Conservation (phyloP, 2,113 vertebrate species). For the Murina feae region DNA sequence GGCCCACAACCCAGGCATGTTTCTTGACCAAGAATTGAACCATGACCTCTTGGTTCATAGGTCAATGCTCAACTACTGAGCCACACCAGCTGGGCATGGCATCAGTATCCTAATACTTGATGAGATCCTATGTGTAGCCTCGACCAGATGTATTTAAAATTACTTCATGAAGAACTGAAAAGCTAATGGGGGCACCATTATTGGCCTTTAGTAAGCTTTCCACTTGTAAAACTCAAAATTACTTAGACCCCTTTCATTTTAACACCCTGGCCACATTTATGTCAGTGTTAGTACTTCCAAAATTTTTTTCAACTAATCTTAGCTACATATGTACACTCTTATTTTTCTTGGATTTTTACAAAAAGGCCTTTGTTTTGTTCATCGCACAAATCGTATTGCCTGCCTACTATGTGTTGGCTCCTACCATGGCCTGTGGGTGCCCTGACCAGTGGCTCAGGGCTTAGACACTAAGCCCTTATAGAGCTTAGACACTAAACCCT, state of each 20-base stretch:
- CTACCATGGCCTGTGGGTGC: neutral
- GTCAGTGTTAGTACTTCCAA: neutral
- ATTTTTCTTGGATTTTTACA: neutral
- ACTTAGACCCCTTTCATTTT: neutral
- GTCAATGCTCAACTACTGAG: too few relatives aligned
- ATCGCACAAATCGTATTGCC: neutral
- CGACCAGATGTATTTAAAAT: conserved; percentile 23
- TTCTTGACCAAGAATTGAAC: too few relatives aligned
- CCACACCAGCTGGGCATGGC: neutral
- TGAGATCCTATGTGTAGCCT: neutral
- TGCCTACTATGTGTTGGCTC: neutral
- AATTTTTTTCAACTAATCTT: neutral
- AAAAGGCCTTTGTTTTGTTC: neutral
- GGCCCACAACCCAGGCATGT: too few relatives aligned
- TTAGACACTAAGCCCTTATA: neutral
- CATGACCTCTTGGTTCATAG: too few relatives aligned
- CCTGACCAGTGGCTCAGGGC: neutral
- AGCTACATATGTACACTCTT: neutral
- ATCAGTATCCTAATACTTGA: neutral
- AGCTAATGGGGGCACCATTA: neutral
- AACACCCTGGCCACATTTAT: neutral
- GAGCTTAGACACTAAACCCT: neutral
- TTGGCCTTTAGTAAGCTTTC: neutral
- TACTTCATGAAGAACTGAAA: neutral
- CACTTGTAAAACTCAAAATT: neutral